A percentile compares a stretch with the other conserved stretches of the same genome.
phyloP scores from a whole-genome alignment of 1,140 invertebrate genomes.

The Augochlora pura region DNA sequence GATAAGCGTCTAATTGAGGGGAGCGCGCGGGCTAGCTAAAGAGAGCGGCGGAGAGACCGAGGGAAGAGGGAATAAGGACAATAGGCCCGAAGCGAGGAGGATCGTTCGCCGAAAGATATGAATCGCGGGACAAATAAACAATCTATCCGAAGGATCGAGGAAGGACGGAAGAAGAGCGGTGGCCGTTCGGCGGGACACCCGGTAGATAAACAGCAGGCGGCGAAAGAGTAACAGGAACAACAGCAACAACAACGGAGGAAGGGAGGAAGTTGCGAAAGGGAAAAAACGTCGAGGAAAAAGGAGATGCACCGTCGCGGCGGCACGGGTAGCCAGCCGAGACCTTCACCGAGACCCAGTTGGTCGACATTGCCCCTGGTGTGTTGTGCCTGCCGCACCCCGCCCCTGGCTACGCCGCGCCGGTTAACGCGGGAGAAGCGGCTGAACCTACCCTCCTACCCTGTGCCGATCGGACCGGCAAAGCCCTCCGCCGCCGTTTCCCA shows the following conservation, averaged over 20 bases:
- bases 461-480: slow-evolving; percentile 11
- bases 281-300: slow-evolving; percentile 23
- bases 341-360: slow-evolving; percentile 80
- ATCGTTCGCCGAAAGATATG: too few relatives aligned
- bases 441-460: slow-evolving; percentile 18
- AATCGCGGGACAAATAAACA: too few relatives aligned
- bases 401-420: slow-evolving; percentile 33
- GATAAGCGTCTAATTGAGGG: too few relatives aligned
- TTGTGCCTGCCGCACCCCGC: slow-evolving; percentile 65
- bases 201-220: not conserved
- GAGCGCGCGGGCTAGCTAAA: too few relatives aligned
- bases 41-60: too few relatives aligned
- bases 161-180: too few relatives aligned
- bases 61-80: too few relatives aligned
- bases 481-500: slow-evolving; percentile 12
- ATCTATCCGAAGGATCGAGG: too few relatives aligned
- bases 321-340: slow-evolving; percentile 68
- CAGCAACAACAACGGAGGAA: too few relatives aligned
- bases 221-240: not conserved
- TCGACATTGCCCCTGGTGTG: slow-evolving; percentile 79
- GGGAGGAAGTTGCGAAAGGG: slow-evolving; percentile 12
- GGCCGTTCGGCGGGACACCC: too few relatives aligned
- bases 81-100: too few relatives aligned
- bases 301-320: slow-evolving; percentile 45
- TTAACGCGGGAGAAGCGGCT: slow-evolving; percentile 28